phyloP scores from a whole-genome alignment of 2,888 invertebrate species.

The Gortyna flavago region DNA sequence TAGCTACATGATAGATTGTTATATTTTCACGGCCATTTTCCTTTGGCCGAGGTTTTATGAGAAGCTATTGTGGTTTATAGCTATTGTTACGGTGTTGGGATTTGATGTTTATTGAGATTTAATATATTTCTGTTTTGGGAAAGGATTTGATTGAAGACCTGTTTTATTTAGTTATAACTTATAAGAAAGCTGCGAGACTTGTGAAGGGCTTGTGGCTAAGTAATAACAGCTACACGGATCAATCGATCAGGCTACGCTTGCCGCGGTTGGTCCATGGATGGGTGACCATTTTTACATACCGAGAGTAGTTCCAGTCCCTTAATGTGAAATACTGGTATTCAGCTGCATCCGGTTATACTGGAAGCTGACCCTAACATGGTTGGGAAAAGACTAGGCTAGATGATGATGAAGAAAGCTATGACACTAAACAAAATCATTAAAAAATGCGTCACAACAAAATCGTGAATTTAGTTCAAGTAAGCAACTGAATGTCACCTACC shows the following conservation, averaged over 20 bases:
- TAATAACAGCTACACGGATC: background rate
- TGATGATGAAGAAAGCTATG: background rate
- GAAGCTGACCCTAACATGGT: no score
- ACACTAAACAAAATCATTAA: background rate
- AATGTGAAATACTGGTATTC: no score
- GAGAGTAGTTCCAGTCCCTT: no score
- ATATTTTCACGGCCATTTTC: constrained; percentile 79
- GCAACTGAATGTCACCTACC: constrained; percentile 5
- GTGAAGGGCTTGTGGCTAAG: background rate
- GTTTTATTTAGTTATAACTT: background rate
- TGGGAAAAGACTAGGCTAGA: no score
- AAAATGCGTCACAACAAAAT: background rate
- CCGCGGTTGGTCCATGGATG: background rate
- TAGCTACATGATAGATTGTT: constrained; percentile 84
- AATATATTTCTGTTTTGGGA: constrained; percentile 20
- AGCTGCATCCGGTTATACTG: no score
- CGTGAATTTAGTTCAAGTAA: constrained; percentile 24
- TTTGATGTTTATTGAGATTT: constrained; percentile 38
- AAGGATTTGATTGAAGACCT: constrained; percentile 6
- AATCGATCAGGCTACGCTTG: background rate
- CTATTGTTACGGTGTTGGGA: constrained; percentile 33
- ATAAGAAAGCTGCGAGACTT: background rate
- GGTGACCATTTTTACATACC: background rate
- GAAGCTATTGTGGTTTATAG: constrained; percentile 60
- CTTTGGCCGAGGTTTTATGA: constrained; percentile 67